Conservation (phyloP, 1,140 invertebrate genomes). For the Drosophila yakuba region DNA sequence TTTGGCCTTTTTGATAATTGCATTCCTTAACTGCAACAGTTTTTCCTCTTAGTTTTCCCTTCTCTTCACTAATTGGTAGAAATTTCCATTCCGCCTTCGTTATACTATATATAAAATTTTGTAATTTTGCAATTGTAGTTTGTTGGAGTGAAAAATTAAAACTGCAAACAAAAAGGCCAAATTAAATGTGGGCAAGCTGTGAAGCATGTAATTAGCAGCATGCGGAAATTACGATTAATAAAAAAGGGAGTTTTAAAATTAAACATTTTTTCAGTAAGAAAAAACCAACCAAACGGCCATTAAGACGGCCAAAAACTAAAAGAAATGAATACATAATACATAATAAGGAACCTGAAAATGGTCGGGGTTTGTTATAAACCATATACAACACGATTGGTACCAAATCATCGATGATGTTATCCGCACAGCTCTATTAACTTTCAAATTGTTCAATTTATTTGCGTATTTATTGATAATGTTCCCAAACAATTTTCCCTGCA, state of each 20-base stretch:
- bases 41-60: slow-evolving; percentile 17
- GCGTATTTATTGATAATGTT: neutral
- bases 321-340: neutral
- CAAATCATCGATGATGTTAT: neutral
- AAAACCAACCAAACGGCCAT: no score
- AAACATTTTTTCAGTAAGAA: neutral
- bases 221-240: slow-evolving; percentile 32
- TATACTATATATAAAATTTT: slow-evolving; percentile 11
- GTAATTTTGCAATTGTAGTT: slow-evolving; percentile 41
- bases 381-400: neutral
- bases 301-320: neutral
- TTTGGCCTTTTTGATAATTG: slow-evolving; percentile 52
- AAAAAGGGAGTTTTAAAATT: slow-evolving; percentile 16
- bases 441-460: slow-evolving; percentile 6
- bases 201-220: slow-evolving; percentile 55
- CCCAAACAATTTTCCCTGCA: neutral
- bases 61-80: slow-evolving; percentile 54
- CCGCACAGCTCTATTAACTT: neutral
- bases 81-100: slow-evolving; percentile 54
- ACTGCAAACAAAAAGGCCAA: slow-evolving; percentile 24
- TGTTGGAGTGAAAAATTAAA: slow-evolving; percentile 57
- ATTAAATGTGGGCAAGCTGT: slow-evolving; percentile 55
- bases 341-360: no score
- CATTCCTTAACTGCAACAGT: slow-evolving; percentile 47
- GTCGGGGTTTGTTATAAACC: no score